A percentile compares a stretch with the other conserved stretches of the same genome.
Evolutionary conservation across 1,140 invertebrate species (phyloP).

Genomic region (Bombus breviceps): DNA sequence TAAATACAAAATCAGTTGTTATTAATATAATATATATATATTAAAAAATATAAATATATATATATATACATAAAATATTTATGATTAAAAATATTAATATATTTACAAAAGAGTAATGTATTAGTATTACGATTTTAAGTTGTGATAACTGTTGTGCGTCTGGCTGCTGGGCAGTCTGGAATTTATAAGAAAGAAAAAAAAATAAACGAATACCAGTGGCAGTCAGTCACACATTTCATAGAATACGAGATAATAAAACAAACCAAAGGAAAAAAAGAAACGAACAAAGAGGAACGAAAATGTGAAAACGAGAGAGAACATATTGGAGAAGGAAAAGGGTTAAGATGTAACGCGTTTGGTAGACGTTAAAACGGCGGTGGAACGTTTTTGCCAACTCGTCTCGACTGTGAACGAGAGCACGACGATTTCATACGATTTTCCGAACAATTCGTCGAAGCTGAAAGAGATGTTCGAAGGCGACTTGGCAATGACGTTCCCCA

Average conservation of each 20-base stretch:
- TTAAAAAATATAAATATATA: conserved; percentile 76
- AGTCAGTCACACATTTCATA: conserved; percentile 72
- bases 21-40: conserved; percentile 77
- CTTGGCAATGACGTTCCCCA: conserved; percentile 58
- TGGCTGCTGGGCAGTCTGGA: conserved; percentile 80
- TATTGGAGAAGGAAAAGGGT: neutral
- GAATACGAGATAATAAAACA: conserved; percentile 26
- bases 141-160: conserved; percentile 79
- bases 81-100: conserved; percentile 80
- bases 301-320: conserved; percentile 7
- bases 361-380: conserved; percentile 43
- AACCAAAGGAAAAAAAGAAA: conserved; percentile 17
- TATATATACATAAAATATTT: conserved; percentile 76
- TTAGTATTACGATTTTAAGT: conserved; percentile 78
- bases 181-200: conserved; percentile 48
- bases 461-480: conserved; percentile 35
- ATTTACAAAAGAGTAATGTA: conserved; percentile 78
- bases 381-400: conserved; percentile 66
- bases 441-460: neutral
- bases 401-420: neutral
- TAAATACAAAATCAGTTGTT: conserved; percentile 74
- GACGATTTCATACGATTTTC: neutral
- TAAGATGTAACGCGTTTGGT: conserved; percentile 63
- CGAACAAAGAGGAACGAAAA: conserved; percentile 9
- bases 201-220: conserved; percentile 67